A percentile compares a stretch with the other conserved stretches of the same genome.
These are phyloP conservation scores for Drosophila pseudoobscura DNA, from an alignment of 1,140 invertebrate species.

Conservation along the genomic window DNA sequence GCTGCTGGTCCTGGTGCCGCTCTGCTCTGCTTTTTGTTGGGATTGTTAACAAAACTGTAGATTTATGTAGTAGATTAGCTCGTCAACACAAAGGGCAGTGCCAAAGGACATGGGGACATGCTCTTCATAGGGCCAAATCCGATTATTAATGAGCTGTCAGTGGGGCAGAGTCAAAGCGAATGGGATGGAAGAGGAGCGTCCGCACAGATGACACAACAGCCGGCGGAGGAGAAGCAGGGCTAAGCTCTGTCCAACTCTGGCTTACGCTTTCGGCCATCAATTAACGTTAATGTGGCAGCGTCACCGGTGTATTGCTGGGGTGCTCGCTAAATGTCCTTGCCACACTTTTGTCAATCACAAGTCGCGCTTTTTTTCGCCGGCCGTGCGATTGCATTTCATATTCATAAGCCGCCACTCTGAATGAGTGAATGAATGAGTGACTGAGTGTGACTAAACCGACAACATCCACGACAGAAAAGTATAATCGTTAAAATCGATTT, in stretches of 20 bases:
- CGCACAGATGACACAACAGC: constrained; percentile 40
- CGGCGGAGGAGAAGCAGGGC: neutral
- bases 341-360: constrained; percentile 78
- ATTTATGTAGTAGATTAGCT: constrained; percentile 78
- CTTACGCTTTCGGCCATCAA: constrained; percentile 63
- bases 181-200: constrained; percentile 18
- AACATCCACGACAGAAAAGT: constrained; percentile 39
- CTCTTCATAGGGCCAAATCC: constrained; percentile 60
- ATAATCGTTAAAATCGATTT: constrained; percentile 79
- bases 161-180: constrained; percentile 8
- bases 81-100: constrained; percentile 58
- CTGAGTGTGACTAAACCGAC: constrained; percentile 62
- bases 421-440: constrained; percentile 36
- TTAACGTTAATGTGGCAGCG: constrained; percentile 59
- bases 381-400: constrained; percentile 69
- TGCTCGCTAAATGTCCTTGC: constrained; percentile 61
- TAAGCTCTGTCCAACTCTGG: constrained; percentile 13
- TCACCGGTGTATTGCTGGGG: constrained; percentile 31
- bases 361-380: constrained; percentile 25
- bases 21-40: constrained; percentile 32
- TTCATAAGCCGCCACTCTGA: constrained; percentile 60
- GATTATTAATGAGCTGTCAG: constrained; percentile 78
- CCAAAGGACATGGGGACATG: constrained; percentile 30
- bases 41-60: constrained; percentile 75
- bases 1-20: constrained; percentile 15